Evolutionary conservation across 2,113 vertebrate genomes (phyloP).

Genomic region (Paracanthobrama guichenoti): DNA sequence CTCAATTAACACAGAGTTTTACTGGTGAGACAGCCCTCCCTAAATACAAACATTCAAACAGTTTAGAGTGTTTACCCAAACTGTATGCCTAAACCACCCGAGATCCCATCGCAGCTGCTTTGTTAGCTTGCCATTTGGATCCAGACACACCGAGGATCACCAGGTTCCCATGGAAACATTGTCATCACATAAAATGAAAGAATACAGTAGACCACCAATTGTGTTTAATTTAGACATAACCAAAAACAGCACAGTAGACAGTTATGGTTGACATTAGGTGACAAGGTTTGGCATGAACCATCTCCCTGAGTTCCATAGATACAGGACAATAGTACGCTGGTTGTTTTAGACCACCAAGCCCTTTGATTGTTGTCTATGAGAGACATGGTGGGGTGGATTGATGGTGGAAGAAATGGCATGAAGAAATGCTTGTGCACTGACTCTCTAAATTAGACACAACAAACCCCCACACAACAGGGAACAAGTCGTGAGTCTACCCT

Average conservation of each 20-base stretch:
- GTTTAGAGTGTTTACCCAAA: constrained; percentile 28
- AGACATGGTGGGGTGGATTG: neutral
- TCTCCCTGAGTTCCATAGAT: constrained; percentile 58
- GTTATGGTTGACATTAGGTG: neutral
- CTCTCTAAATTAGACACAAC: constrained; percentile 24
- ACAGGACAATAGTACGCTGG: constrained; percentile 63
- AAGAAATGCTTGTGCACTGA: neutral
- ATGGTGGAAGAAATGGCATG: neutral
- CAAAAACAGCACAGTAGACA: neutral
- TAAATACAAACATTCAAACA: constrained; percentile 5
- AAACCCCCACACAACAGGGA: constrained; percentile 17
- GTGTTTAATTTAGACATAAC: neutral
- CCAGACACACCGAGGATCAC: constrained; percentile 55
- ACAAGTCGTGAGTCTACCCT: neutral
- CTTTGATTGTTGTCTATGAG: constrained; percentile 59
- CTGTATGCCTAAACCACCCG: neutral
- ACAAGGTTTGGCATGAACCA: constrained; percentile 12
- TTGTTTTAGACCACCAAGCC: constrained; percentile 71
- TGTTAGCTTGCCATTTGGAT: constrained; percentile 57
- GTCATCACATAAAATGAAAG: constrained; percentile 51
- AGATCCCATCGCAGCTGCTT: constrained; percentile 46
- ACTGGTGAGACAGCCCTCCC: neutral
- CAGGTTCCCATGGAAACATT: constrained; percentile 69
- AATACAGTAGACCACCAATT: constrained; percentile 34
- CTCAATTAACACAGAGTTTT: neutral